Percentiles rank a stretch among this genome's conserved stretches.
phyloP scores from a whole-genome alignment of 1,140 invertebrate species.

The Ridgeia piscesae region DNA sequence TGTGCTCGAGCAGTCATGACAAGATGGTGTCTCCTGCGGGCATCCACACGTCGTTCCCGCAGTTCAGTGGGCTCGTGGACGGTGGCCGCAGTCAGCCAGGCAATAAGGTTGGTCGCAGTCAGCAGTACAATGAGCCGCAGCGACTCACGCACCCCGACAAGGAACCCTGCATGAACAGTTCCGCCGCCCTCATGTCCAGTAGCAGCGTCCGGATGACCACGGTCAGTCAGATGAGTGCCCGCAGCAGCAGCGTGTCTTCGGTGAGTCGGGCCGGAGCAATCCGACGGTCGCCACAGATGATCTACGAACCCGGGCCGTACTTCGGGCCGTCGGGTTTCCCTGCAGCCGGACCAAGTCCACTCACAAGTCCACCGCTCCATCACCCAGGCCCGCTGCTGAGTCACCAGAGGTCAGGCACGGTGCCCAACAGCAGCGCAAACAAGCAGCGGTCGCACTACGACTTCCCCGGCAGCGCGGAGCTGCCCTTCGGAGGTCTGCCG shows the following conservation, averaged over 20 bases:
- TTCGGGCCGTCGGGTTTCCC: background rate
- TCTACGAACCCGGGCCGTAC: constrained; percentile 3
- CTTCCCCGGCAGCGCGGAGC: background rate
- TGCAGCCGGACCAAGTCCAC: background rate
- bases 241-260: background rate
- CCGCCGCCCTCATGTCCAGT: background rate
- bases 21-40: background rate
- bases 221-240: background rate
- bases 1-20: background rate
- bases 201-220: background rate
- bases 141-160: background rate
- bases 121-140: background rate
- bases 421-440: background rate
- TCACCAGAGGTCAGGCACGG: background rate
- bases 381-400: background rate
- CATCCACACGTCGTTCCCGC: background rate
- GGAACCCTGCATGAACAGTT: background rate
- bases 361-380: constrained; percentile 8
- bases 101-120: background rate
- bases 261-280: background rate
- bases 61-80: background rate
- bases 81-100: background rate
- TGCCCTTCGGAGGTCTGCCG: background rate
- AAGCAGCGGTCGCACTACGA: background rate
- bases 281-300: background rate